Base-by-base conservation (phyloP, 2,888 invertebrate species). In the Exephanes ischioxanthus region DNA sequence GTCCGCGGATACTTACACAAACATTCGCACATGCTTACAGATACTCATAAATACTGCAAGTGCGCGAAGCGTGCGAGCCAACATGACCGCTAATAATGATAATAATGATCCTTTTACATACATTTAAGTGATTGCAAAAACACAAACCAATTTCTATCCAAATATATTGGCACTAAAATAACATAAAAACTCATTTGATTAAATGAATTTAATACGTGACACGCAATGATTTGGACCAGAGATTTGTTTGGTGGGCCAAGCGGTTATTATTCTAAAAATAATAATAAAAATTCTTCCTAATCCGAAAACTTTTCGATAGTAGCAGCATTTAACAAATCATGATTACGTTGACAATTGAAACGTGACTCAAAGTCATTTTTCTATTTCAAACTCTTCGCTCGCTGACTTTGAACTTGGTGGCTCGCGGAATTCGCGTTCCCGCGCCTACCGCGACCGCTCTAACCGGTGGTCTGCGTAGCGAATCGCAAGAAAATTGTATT, bases 401-500 rank as follows among this genome's bases (percentile, higher is more conserved):
- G 70, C 33, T 30, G n/a, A 61, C 55, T 51, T 58, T 41, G 30
- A 67, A 72, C 58, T 66, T 67, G 26, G 26, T 45, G 41, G 55
- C 30, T 55, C 81, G 37, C 61, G 63, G 61, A 81, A 75, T 76
- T 76, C 45, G 53, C 7, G 7, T 7, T 5, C n/a, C 33, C 11
- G 51, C 33, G 26, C 19, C 9, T 68, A 45, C 55, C 16, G 45
- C n/a, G 41, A 53, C 67, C 66, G 19, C 61, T 22, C 33, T 33
- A 70, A 68, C 73, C 51, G 51, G 33, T 16, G 14, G 33, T 77
- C 67, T 41, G 53, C 77, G 67, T 61, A 53, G 73, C 68, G 73
- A 83, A 83, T 83, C 53, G 58, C 61, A 67, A 70, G 73, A 79
- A 83, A 83, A 83, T 83, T 83, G 79, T 83, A 73, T 83, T 79